Percentiles rank a stretch among this genome's conserved stretches.
Conservation (phyloP, 2,797 vertebrate species). For the Falco biarmicus region DNA sequence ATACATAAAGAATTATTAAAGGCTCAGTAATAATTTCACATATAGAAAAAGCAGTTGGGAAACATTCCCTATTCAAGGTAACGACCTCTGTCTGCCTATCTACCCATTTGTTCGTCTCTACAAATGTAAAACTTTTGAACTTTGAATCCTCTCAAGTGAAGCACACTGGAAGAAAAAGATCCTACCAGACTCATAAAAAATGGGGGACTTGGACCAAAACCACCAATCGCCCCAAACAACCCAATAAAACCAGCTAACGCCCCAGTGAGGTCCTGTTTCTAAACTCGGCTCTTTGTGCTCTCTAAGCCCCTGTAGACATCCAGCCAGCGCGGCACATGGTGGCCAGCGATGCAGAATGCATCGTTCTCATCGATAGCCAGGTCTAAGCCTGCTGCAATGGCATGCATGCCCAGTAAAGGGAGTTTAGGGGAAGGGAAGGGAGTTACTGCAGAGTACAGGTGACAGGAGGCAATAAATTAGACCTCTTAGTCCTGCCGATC, state of each 20-base stretch:
- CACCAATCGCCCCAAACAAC: fast-evolving
- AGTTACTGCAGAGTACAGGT: neutral
- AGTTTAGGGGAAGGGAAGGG: neutral
- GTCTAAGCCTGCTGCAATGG: neutral
- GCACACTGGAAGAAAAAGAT: neutral
- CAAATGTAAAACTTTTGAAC: neutral
- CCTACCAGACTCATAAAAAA: neutral
- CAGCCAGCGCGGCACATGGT: fast-evolving
- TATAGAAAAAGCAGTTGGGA: neutral
- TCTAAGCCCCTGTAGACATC: neutral
- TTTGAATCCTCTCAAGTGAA: neutral
- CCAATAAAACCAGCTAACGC: neutral
- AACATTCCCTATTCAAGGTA: neutral
- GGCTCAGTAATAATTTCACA: slow-evolving; percentile 13
- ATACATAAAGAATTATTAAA: slow-evolving; percentile 46
- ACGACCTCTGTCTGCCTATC: neutral
- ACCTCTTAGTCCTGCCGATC: neutral
- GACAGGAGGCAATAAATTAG: neutral
- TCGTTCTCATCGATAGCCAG: neutral
- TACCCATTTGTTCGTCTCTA: neutral
- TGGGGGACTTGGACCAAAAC: neutral
- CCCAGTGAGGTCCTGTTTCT: neutral
- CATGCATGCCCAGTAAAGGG: neutral
- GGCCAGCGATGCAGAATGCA: fast-evolving
- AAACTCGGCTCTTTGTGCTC: neutral